These are phyloP conservation scores for Pedionomus torquatus DNA, from an alignment of 2,113 vertebrate species.

Conservation along the genomic window DNA sequence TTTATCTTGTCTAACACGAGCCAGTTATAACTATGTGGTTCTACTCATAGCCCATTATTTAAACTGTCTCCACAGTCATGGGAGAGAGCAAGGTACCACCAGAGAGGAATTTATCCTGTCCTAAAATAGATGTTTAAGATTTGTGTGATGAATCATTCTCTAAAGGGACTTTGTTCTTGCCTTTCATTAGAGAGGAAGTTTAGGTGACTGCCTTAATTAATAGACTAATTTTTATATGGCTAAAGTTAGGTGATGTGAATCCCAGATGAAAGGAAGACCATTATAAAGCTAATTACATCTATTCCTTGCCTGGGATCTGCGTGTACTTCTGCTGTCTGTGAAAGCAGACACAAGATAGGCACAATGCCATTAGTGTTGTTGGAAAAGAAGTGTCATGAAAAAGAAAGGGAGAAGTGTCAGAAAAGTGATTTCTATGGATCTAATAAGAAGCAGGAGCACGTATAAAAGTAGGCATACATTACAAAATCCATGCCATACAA, in stretches of 20 bases:
- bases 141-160: background rate
- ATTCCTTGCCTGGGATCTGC: background rate
- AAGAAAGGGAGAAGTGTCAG: background rate
- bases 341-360: background rate
- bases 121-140: background rate
- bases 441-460: background rate
- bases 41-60: background rate
- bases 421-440: background rate
- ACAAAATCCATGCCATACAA: background rate
- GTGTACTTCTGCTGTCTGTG: background rate
- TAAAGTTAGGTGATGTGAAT: background rate
- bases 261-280: background rate
- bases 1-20: background rate
- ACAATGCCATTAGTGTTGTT: background rate
- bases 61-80: background rate
- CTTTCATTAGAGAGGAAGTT: background rate
- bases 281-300: background rate
- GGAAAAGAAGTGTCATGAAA: background rate
- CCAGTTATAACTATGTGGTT: background rate
- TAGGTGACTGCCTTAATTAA: slow-evolving; percentile 13
- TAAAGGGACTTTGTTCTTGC: background rate
- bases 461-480: background rate
- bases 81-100: background rate
- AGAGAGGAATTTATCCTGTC: background rate
- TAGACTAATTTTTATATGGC: background rate